These are phyloP conservation scores for Pseudomugil gertrudae DNA, from an alignment of 2,797 vertebrate species.

Conservation along the genomic window DNA sequence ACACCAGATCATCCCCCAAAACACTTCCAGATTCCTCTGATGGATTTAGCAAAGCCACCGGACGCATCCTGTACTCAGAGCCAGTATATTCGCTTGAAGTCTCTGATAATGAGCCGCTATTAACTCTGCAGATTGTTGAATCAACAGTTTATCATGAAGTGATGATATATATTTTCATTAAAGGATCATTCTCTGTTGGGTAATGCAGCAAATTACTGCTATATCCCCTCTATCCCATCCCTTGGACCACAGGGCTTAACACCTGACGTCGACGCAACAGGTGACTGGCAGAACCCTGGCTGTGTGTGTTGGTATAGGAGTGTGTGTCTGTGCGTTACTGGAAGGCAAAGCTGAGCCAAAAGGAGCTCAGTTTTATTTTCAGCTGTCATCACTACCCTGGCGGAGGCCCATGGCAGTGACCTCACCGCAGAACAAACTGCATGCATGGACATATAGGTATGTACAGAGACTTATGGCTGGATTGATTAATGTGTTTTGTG, in stretches of 20 bases:
- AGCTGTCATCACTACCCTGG: constrained; percentile 56
- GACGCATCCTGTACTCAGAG: background rate
- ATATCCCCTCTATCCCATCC: constrained; percentile 63
- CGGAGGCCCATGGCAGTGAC: constrained; percentile 34
- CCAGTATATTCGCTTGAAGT: constrained; percentile 5
- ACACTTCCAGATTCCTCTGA: constrained; percentile 5
- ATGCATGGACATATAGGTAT: background rate
- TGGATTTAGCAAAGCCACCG: constrained; percentile 4
- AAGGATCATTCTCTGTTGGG: constrained; percentile 54
- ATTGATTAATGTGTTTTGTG: background rate
- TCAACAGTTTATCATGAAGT: constrained; percentile 87
- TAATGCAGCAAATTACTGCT: constrained; percentile 63
- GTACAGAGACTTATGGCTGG: background rate
- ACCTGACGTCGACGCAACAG: constrained; percentile 56
- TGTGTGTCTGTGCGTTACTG: constrained; percentile 17
- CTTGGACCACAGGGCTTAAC: constrained; percentile 59
- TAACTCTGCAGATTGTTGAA: constrained; percentile 51
- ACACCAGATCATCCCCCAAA: background rate
- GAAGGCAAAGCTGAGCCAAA: constrained; percentile 18
- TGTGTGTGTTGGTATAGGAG: constrained; percentile 10
- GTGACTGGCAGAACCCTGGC: constrained; percentile 45
- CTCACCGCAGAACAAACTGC: constrained; percentile 15
- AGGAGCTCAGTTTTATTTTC: constrained; percentile 56
- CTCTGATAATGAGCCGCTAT: constrained; percentile 30
- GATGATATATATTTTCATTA: constrained; percentile 69